phyloP scores from a whole-genome alignment of 2,888 invertebrate genomes.

The Drosophila neonasuta region DNA sequence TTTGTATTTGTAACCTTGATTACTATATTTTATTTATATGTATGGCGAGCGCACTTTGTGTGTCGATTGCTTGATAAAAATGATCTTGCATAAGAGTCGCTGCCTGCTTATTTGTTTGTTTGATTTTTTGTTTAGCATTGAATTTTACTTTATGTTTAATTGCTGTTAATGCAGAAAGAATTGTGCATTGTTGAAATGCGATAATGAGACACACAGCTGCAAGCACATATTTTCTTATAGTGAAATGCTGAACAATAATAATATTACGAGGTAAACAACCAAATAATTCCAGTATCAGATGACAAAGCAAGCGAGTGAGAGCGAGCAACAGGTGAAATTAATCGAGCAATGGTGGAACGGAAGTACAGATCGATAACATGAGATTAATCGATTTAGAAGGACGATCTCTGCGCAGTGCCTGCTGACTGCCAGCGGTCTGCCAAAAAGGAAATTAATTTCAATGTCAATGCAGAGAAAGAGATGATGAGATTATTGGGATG shows the following conservation, averaged over 20 bases:
- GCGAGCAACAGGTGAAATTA: slow-evolving; percentile 45
- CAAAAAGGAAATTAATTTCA: slow-evolving; percentile 39
- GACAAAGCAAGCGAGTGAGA: slow-evolving; percentile 11
- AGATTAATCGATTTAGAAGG: slow-evolving; percentile 3
- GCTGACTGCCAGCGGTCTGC: slow-evolving; percentile 4
- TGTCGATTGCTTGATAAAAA: slow-evolving; percentile 32
- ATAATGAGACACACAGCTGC: slow-evolving; percentile 43
- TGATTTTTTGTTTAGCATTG: slow-evolving; percentile 27
- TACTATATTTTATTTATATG: slow-evolving; percentile 1
- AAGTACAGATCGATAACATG: slow-evolving; percentile 42
- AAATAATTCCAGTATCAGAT: slow-evolving; percentile 26
- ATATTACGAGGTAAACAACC: slow-evolving; percentile 11
- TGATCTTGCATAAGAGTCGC: slow-evolving; percentile 51
- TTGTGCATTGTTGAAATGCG: slow-evolving; percentile 20
- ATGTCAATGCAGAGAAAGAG: slow-evolving; percentile 36
- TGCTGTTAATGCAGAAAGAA: slow-evolving; percentile 28
- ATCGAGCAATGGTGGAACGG: slow-evolving; percentile 24
- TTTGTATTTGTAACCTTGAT: slow-evolving; percentile 4
- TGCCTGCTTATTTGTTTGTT: slow-evolving; percentile 5
- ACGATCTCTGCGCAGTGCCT: slow-evolving; percentile 19
- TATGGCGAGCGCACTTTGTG: not conserved
- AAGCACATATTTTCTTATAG: slow-evolving; percentile 27
- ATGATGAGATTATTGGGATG: slow-evolving; percentile 30
- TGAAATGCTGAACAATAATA: slow-evolving; percentile 25
- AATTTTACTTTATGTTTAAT: slow-evolving; percentile 27